A percentile compares a stretch with the other conserved stretches of the same genome.
These are phyloP conservation scores for Tonatia bakeri DNA, from an alignment of 2,113 vertebrate genomes.

Conservation along the genomic window DNA sequence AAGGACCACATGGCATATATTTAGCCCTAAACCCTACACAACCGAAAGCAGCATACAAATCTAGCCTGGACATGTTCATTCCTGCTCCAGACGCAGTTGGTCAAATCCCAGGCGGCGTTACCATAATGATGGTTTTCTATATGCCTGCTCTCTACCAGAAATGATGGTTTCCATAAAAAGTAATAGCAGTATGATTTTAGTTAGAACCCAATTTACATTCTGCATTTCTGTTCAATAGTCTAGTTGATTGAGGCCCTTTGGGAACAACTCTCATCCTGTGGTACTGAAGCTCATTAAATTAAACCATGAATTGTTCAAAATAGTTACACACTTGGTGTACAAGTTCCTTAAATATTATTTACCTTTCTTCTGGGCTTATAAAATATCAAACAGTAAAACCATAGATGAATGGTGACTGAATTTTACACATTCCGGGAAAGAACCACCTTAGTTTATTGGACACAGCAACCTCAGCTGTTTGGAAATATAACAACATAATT, in stretches of 20 bases:
- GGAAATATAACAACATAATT: not conserved
- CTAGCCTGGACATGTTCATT: not conserved
- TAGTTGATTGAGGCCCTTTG: constrained; percentile 51
- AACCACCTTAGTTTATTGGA: not conserved
- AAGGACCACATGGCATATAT: not conserved
- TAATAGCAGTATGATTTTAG: constrained; percentile 33
- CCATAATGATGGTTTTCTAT: not conserved
- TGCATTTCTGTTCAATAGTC: constrained; percentile 66
- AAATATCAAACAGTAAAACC: not conserved
- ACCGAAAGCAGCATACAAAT: constrained; percentile 16
- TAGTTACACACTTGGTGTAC: constrained; percentile 47
- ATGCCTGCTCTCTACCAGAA: constrained; percentile 44
- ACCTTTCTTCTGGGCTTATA: constrained; percentile 43
- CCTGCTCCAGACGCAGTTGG: not conserved
- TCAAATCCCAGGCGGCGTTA: constrained; percentile 1
- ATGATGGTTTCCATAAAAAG: constrained; percentile 57
- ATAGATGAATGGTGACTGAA: not conserved
- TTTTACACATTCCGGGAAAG: not conserved
- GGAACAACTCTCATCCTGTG: constrained; percentile 44
- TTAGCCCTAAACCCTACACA: not conserved
- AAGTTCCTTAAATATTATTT: constrained; percentile 55
- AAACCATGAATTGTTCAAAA: constrained; percentile 60
- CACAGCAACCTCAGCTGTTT: not conserved
- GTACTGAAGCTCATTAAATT: constrained; percentile 61
- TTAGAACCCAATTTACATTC: constrained; percentile 65